Percentiles rank a stretch among this genome's conserved stretches.
These are phyloP conservation scores for Cotesia chilonis DNA, from an alignment of 1,140 invertebrate genomes.

Conservation along the genomic window DNA sequence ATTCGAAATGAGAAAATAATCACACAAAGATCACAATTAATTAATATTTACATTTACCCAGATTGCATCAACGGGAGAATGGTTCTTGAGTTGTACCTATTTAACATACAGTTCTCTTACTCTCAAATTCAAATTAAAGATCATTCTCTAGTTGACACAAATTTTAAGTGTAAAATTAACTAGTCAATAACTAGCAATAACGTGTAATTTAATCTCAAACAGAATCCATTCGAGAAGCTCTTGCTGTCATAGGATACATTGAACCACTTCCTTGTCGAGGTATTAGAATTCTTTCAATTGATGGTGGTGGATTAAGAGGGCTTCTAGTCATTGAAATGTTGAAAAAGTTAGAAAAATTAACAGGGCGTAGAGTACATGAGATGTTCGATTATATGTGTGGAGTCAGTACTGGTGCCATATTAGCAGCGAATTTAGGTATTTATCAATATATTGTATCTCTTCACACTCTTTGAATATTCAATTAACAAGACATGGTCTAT, in stretches of 20 bases:
- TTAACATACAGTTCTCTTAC: no score
- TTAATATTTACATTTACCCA: no score
- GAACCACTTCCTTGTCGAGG: constrained; percentile 77
- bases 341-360: constrained; percentile 77
- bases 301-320: constrained; percentile 90
- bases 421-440: constrained; percentile 74
- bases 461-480: constrained; percentile 25
- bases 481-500: not conserved
- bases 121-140: no score
- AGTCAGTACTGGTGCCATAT: constrained; percentile 88
- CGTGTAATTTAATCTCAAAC: constrained; percentile 20
- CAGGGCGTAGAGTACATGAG: constrained; percentile 72
- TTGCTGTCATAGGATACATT: constrained; percentile 79
- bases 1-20: no score
- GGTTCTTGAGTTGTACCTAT: no score
- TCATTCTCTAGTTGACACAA: not conserved
- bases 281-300: constrained; percentile 85
- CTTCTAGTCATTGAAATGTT: constrained; percentile 84
- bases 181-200: constrained; percentile 2
- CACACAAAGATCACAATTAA: no score
- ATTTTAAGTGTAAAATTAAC: constrained; percentile 1
- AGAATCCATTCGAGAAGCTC: constrained; percentile 68
- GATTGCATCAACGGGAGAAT: no score
- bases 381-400: constrained; percentile 93
- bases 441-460: constrained; percentile 32